phyloP scores from a whole-genome alignment of 2,888 invertebrate genomes.

The Pycnomerus fuliginosus region DNA sequence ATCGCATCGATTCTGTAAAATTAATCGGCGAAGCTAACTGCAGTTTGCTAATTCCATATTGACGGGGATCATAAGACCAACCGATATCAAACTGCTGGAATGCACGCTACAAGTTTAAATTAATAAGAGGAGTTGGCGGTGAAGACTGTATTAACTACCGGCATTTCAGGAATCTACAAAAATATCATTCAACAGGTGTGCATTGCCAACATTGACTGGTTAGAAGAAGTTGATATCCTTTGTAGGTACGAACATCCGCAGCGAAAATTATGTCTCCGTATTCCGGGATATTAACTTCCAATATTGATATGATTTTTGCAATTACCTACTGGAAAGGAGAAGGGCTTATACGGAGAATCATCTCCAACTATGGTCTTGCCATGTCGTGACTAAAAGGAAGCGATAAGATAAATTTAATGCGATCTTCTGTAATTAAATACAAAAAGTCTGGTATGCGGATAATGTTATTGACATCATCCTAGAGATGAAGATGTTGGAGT shows the following conservation, averaged over 20 bases:
- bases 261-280: constrained; percentile 21
- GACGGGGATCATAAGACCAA: constrained; percentile 28
- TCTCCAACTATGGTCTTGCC: constrained; percentile 1
- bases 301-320: constrained; percentile 7
- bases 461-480: too few species aligned
- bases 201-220: constrained; percentile 20
- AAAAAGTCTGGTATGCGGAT: too few species aligned
- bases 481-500: too few species aligned
- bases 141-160: constrained; percentile 45
- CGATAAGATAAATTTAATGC: constrained; percentile 13
- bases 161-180: constrained; percentile 42
- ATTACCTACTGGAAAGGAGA: constrained; percentile 7
- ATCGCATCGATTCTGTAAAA: constrained; percentile 4
- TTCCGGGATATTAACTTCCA: constrained; percentile 9
- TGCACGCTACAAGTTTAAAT: constrained; percentile 40
- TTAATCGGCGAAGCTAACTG: constrained; percentile 13
- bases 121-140: constrained; percentile 41
- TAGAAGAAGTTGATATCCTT: constrained; percentile 32
- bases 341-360: constrained; percentile 14
- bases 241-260: constrained; percentile 28
- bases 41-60: constrained; percentile 25
- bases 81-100: constrained; percentile 37
- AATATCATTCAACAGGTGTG: constrained; percentile 40
- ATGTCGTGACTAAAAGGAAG: constrained; percentile 6
- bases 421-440: too few species aligned